phyloP scores from a whole-genome alignment of 2,888 invertebrate species.

The Calephelis perditalis region DNA sequence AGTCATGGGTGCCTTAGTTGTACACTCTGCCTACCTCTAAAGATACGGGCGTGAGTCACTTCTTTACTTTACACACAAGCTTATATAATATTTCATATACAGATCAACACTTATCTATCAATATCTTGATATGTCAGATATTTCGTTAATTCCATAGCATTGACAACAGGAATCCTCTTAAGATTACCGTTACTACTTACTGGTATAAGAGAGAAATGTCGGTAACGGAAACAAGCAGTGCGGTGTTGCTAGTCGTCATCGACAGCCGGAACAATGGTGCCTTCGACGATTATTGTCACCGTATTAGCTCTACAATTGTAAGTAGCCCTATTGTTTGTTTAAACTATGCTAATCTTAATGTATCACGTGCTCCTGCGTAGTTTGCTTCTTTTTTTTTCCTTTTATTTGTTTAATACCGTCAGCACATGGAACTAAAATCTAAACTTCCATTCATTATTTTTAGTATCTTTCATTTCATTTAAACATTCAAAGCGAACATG shows the following conservation, averaged over 20 bases:
- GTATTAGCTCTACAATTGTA: constrained; percentile 58
- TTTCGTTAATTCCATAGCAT: not conserved
- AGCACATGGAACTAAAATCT: no score
- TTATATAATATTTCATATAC: no score
- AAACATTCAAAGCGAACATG: no score
- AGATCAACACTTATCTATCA: not conserved
- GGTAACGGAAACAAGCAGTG: constrained; percentile 37
- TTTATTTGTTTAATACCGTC: no score
- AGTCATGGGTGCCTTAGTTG: no score
- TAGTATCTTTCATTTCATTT: no score
- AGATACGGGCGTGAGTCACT: no score
- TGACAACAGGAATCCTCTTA: constrained; percentile 4
- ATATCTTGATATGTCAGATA: constrained; percentile 1
- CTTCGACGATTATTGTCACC: constrained; percentile 41
- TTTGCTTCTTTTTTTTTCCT: no score
- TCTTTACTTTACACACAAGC: no score
- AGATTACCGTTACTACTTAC: constrained; percentile 1
- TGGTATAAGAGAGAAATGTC: constrained; percentile 24
- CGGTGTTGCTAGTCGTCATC: constrained; percentile 38
- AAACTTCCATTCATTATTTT: no score
- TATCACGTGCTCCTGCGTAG: no score
- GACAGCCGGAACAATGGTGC: constrained; percentile 47
- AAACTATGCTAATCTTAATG: constrained; percentile 9
- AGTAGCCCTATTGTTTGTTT: constrained; percentile 42
- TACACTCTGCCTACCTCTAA: no score